Evolutionary conservation across 1,140 invertebrate species (phyloP).

Genomic region (Apis laboriosa): DNA sequence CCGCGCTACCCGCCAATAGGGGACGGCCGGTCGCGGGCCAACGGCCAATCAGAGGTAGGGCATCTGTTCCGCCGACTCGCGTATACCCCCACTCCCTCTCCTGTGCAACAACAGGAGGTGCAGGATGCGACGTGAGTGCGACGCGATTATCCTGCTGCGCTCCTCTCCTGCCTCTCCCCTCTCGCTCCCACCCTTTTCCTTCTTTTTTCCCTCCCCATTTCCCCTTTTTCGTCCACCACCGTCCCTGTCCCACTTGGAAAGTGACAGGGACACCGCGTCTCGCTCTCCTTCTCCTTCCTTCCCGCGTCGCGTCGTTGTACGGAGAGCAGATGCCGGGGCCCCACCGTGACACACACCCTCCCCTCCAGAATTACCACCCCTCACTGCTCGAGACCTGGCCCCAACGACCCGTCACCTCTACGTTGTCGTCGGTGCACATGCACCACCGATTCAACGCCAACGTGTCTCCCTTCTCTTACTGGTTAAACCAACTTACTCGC

Average conservation of each 20-base stretch:
- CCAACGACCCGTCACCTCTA: constrained; percentile 49
- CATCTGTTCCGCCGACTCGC: constrained; percentile 69
- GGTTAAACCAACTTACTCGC: background rate
- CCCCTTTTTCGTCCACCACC: background rate
- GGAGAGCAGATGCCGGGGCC: constrained; percentile 67
- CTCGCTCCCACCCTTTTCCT: background rate
- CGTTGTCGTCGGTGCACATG: constrained; percentile 42
- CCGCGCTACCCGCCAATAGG: constrained; percentile 74
- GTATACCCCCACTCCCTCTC: constrained; percentile 14
- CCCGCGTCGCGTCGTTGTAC: constrained; percentile 52
- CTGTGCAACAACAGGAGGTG: constrained; percentile 48
- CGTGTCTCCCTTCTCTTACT: background rate
- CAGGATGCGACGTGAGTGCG: constrained; percentile 61
- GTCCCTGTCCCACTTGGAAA: background rate
- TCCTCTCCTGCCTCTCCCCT: constrained; percentile 19
- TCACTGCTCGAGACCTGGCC: constrained; percentile 34
- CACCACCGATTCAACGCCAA: constrained; percentile 34
- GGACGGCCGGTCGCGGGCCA: constrained; percentile 68
- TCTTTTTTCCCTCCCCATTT: constrained; percentile 20
- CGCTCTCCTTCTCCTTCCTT: constrained; percentile 29
- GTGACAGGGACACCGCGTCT: too few species aligned
- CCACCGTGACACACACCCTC: constrained; percentile 32
- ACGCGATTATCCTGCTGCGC: constrained; percentile 60
- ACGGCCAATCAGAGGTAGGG: constrained; percentile 68
- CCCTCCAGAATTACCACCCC: constrained; percentile 15